Evolutionary conservation across 2,797 vertebrate species (phyloP).

Genomic region (Nothura maculosa): DNA sequence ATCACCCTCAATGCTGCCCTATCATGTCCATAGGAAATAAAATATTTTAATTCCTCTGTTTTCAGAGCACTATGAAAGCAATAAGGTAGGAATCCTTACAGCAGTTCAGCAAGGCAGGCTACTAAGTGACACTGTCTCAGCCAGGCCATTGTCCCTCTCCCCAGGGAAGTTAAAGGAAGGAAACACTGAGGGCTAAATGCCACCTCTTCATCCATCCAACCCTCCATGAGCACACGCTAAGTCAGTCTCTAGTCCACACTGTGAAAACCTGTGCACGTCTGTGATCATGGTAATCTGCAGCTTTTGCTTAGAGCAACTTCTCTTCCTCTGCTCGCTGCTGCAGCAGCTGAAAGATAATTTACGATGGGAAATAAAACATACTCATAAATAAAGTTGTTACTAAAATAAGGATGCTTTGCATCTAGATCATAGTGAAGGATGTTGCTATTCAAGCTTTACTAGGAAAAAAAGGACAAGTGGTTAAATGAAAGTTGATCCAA

Average conservation of each 20-base stretch:
- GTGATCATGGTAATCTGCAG: neutral
- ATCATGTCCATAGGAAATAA: neutral
- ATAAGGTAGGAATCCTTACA: neutral
- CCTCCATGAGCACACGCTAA: neutral
- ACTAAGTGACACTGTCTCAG: neutral
- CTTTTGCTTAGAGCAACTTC: neutral
- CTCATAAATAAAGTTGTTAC: neutral
- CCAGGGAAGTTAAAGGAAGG: neutral
- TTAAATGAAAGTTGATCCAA: conserved; percentile 28
- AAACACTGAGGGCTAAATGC: neutral
- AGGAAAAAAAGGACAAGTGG: neutral
- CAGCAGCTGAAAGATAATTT: conserved; percentile 1
- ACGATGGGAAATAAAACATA: neutral
- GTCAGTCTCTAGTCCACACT: neutral
- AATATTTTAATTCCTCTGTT: neutral
- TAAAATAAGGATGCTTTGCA: conserved; percentile 28
- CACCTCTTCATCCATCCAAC: neutral
- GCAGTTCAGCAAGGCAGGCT: neutral
- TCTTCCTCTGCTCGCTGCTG: neutral
- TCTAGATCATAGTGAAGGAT: conserved; percentile 34
- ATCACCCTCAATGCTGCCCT: neutral
- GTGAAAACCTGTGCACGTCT: conserved; percentile 2
- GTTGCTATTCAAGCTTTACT: conserved; percentile 9
- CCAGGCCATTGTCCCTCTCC: neutral
- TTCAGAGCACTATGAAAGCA: neutral